Base-by-base conservation (phyloP, 2,888 invertebrate species). In the Protonemura montana region DNA sequence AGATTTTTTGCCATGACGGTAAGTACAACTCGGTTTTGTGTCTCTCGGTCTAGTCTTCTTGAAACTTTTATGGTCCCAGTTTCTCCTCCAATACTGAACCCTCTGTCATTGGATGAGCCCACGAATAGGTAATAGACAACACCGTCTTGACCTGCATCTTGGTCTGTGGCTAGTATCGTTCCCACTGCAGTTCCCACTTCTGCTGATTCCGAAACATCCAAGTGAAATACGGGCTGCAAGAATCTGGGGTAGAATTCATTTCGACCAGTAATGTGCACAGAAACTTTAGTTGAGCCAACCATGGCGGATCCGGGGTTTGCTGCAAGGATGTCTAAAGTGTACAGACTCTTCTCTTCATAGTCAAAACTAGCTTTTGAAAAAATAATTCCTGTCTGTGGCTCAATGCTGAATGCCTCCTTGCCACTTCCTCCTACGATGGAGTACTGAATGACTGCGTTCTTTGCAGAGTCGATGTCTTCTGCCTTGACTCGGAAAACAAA, bases 1-100 rank as follows among this genome's bases (percentile, higher is more conserved):
- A 95, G 95, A 90, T 99, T 99, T 92, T 99, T 99, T 0, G 98
- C 98, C 93, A 98, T 94, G 0, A 98, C 98, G 0, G 97, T 97
- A 13, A 98, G 91, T 0, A 98, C 96, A 0, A 97, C 97, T 87
- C 98, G 93, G 90, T 96, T 97, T 91, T 97, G 97, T 0, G 97
- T 97, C 92, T 98, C 97, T 86, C 97, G 93, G 89, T 98, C 97
- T 88, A 96, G 93, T 90, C 95, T 95, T 87, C 96, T 93, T 0
- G 97, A 95, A 0, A 98, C 97, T 88, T 94, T 94, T 87, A 98
- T 96, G 0, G 95, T 94, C 0, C 98, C 98, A 0, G 95, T 96
- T 90, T 96, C 95, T 0, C 96, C 93, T 90, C 97, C 96, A 77
- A 98, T 96, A 41, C 94, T 94, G 90, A 98, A 98, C 0, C 98